Conservation (phyloP, 2,888 invertebrate species). For the Stenodema calcarata region DNA sequence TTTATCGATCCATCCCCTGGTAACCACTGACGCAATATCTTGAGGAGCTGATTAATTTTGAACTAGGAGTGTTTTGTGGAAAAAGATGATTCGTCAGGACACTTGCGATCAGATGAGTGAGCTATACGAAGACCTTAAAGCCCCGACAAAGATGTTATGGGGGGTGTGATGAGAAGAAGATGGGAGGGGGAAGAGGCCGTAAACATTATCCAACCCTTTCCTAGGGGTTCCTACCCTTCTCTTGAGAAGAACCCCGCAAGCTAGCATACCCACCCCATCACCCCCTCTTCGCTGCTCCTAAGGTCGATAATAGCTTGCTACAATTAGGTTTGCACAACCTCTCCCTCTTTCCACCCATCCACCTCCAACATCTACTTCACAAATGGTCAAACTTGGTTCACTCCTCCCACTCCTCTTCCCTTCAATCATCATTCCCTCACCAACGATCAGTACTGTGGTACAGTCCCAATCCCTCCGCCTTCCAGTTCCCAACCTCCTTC, state of each 20-base stretch:
- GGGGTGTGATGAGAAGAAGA: no score
- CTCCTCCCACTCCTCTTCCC: neutral
- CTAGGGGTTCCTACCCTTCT: neutral
- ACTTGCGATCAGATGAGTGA: no score
- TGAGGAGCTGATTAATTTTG: no score
- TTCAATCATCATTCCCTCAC: neutral
- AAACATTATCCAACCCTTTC: neutral
- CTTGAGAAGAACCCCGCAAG: neutral
- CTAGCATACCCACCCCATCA: neutral
- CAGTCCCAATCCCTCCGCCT: neutral
- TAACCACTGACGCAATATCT: no score
- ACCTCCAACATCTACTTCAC: constrained; percentile 31
- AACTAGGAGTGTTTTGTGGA: no score
- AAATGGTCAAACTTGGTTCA: constrained; percentile 48
- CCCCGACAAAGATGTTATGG: neutral
- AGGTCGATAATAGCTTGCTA: constrained; percentile 46
- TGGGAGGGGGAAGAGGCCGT: neutral
- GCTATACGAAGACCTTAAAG: no score
- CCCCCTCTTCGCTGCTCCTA: neutral
- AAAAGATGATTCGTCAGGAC: no score
- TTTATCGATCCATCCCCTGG: no score
- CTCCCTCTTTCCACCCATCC: neutral
- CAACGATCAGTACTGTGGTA: constrained; percentile 24
- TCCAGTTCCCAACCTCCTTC: neutral
- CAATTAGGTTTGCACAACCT: constrained; percentile 49